These are phyloP conservation scores for Conus ventricosus DNA, from an alignment of 1,140 invertebrate species.

Conservation along the genomic window DNA sequence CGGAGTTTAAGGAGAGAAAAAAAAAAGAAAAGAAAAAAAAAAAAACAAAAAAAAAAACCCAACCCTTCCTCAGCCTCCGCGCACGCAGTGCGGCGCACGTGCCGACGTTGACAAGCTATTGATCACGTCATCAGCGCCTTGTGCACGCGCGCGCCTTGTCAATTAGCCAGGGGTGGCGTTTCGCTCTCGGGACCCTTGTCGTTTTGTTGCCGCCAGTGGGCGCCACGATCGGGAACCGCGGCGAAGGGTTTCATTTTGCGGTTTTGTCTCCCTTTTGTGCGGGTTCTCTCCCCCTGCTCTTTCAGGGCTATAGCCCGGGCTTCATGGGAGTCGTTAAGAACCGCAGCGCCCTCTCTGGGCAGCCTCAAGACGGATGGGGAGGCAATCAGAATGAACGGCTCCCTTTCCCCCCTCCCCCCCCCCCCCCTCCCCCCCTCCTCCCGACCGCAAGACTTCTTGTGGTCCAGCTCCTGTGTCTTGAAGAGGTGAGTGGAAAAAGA, in stretches of 20 bases:
- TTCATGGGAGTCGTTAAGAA: neutral
- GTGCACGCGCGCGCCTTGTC: constrained; percentile 20
- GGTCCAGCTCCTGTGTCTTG: neutral
- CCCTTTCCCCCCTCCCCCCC: too few relatives aligned
- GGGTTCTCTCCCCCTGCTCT: neutral
- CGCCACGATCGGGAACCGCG: neutral
- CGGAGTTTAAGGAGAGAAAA: neutral
- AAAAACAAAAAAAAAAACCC: neutral
- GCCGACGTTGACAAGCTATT: constrained; percentile 25
- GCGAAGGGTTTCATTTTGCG: constrained; percentile 29
- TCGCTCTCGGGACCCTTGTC: constrained; percentile 24
- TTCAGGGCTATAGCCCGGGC: neutral
- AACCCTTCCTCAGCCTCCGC: neutral
- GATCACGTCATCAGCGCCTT: constrained; percentile 29
- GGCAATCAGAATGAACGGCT: neutral
- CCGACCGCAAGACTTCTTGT: neutral
- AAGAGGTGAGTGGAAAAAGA: neutral
- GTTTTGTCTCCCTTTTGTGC: constrained; percentile 21
- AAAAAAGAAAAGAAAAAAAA: neutral
- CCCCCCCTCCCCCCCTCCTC: too few relatives aligned
- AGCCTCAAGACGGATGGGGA: neutral
- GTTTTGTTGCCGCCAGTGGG: constrained; percentile 25
- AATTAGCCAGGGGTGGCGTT: constrained; percentile 25
- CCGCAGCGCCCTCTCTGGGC: neutral
- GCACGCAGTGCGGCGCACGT: constrained; percentile 23